Conservation (phyloP, 2,888 invertebrate species). For the Rhagonycha lutea region DNA sequence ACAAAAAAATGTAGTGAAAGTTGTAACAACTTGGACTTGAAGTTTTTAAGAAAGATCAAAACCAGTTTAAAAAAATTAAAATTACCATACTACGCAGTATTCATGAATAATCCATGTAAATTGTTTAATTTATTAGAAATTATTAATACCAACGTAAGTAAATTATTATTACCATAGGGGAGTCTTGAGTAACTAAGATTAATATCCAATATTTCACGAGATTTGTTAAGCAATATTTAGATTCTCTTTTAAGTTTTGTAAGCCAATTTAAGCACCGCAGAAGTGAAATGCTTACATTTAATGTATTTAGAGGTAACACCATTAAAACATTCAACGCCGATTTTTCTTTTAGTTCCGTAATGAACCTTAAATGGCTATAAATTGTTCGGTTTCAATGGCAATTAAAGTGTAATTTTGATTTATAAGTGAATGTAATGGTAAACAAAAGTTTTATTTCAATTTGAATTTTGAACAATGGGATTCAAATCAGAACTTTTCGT, state of each 20-base stretch:
- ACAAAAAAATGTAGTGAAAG: too few relatives aligned
- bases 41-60: too few relatives aligned
- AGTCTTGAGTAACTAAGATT: not conserved
- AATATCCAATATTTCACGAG: constrained; percentile 13
- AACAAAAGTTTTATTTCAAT: not conserved
- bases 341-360: constrained; percentile 15
- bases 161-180: not conserved
- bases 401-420: constrained; percentile 27
- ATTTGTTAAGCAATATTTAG: not conserved
- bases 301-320: constrained; percentile 7
- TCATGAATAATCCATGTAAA: not conserved
- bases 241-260: constrained; percentile 6
- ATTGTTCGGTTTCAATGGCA: constrained; percentile 13
- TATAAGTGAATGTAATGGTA: constrained; percentile 6
- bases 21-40: too few relatives aligned
- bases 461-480: not conserved
- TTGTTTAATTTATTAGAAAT: not conserved
- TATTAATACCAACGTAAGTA: not conserved
- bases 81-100: not conserved
- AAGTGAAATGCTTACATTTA: constrained; percentile 11
- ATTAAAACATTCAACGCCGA: constrained; percentile 8
- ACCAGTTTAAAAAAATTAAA: too few relatives aligned
- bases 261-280: constrained; percentile 12
- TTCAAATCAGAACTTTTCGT: not conserved
- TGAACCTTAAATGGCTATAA: constrained; percentile 21